phyloP scores from a whole-genome alignment of 37 sponge, comb jelly and placozoan genomes.

The Tethya wilhelma region DNA sequence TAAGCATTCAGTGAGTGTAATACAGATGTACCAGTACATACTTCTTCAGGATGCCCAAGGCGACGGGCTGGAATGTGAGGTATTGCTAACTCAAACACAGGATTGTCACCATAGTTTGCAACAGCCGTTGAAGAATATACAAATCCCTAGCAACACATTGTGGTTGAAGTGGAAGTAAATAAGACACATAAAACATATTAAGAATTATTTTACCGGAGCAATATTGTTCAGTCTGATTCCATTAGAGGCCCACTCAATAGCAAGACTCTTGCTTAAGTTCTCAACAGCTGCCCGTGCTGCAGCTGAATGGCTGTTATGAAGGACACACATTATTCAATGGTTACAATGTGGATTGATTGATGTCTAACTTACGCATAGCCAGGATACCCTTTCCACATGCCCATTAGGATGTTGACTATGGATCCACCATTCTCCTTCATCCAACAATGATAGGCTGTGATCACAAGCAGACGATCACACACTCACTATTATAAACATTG shows the following conservation, averaged over 20 bases:
- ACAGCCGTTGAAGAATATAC: constrained; percentile 81
- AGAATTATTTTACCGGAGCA: constrained; percentile 77
- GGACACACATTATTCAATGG: neutral
- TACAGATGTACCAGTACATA: constrained; percentile 5
- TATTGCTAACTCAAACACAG: constrained; percentile 40
- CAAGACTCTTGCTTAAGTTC: constrained; percentile 85
- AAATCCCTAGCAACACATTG: constrained; percentile 56
- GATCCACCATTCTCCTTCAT: constrained; percentile 94
- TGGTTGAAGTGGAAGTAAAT: no score
- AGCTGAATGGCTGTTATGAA: constrained; percentile 70
- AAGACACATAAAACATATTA: no score
- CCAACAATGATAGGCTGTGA: constrained; percentile 73
- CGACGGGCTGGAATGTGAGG: constrained; percentile 77
- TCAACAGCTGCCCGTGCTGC: constrained; percentile 96
- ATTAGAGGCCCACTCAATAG: constrained; percentile 90
- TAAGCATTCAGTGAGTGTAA: no score
- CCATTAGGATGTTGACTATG: constrained; percentile 93
- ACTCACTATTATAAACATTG: neutral
- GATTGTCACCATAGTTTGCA: constrained; percentile 56
- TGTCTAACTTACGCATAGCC: constrained; percentile 63
- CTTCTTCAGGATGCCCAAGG: constrained; percentile 89
- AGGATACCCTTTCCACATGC: constrained; percentile 83
- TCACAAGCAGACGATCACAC: no score
- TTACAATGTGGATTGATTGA: neutral
- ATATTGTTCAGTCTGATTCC: constrained; percentile 78